Base-by-base conservation (phyloP, 2,113 vertebrate species). In the Atractosteus spatula region DNA sequence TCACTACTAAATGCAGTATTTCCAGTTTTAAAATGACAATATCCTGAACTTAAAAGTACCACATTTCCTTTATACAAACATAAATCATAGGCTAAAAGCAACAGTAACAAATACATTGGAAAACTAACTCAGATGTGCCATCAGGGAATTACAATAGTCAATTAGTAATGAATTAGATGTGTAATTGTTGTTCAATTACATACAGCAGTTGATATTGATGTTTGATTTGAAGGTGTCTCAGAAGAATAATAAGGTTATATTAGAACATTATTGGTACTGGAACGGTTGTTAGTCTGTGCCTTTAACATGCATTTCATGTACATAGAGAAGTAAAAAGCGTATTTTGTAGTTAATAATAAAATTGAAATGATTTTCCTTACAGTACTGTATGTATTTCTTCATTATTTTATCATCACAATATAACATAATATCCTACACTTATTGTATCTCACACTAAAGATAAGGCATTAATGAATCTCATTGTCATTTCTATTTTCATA, bases 101-200 rank as follows among this genome's bases (percentile, higher is more conserved):
- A 29, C 8, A 65, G 41, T 62, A 41, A 8, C 17, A 65, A 16
- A 29, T 4, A 29, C 16, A 41, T 29, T 3, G 2, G 13, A 41
- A 65, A 11, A 41, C 62, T 0, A 29, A 65, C 17, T 29, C 29
- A 65, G 62, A 2, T 74, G 88, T 70, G 71, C 55, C 65, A 80
- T 16, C 13, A 77, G 44, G 8, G 47, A 78, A 83, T 7, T 41
- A 78, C 44, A 8, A 44, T 42, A 83, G 75, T 81, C 64, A 83
- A 72, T 78, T 77, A 13, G 1, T 80, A 55, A 44, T 82, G 81
- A 78, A 83, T 87, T 85, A 78, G 59, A 51, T 81, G 79, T 80
- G 70, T 80, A 84, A 86, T 85, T 84, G 77, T 71, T 72, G 7
- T 74, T 69, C 83, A 64, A 79, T 86, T 85, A 80, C 70, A 77